These are phyloP conservation scores for Lepas anatifera DNA, from an alignment of 2,888 invertebrate genomes.

Conservation along the genomic window DNA sequence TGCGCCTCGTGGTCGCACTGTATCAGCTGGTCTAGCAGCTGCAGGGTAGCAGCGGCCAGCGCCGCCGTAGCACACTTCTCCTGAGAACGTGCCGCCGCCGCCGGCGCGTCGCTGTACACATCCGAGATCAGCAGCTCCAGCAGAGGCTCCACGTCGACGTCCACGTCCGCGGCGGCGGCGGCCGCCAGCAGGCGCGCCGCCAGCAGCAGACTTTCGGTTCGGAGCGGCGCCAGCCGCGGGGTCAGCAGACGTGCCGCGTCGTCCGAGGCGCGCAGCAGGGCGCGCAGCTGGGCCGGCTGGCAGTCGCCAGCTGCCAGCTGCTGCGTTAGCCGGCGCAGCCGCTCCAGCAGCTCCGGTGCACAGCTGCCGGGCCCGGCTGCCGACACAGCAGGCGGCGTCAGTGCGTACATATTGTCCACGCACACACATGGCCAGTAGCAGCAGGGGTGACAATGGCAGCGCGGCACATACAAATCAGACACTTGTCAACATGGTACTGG, in stretches of 20 bases:
- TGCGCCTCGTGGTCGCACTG: conserved; percentile 84
- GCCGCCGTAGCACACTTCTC: conserved; percentile 19
- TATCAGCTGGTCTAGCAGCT: conserved; percentile 93
- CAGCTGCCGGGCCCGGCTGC: conserved; percentile 62
- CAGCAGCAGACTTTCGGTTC: conserved; percentile 47
- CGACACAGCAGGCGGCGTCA: conserved; percentile 34
- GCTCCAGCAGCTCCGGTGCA: conserved; percentile 73
- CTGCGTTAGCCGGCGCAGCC: conserved; percentile 83
- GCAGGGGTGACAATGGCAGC: no score
- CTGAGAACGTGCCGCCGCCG: no score
- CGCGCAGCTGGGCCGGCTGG: background rate
- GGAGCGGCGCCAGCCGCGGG: conserved; percentile 43
- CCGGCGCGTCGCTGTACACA: conserved; percentile 19
- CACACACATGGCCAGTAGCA: no score
- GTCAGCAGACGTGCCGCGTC: conserved; percentile 31
- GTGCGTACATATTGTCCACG: no score
- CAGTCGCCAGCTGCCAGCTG: conserved; percentile 38
- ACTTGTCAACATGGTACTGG: no score
- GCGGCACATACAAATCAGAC: no score
- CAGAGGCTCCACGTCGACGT: conserved; percentile 25
- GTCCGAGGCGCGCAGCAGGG: conserved; percentile 1
- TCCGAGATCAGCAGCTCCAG: conserved; percentile 18
- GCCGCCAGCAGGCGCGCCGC: conserved; percentile 20
- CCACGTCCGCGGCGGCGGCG: conserved; percentile 14
- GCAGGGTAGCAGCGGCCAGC: conserved; percentile 43